Percentiles rank a stretch among this genome's conserved stretches.
These are phyloP conservation scores for Tenthredo scrophulariae DNA, from an alignment of 2,888 invertebrate genomes.

Conservation along the genomic window DNA sequence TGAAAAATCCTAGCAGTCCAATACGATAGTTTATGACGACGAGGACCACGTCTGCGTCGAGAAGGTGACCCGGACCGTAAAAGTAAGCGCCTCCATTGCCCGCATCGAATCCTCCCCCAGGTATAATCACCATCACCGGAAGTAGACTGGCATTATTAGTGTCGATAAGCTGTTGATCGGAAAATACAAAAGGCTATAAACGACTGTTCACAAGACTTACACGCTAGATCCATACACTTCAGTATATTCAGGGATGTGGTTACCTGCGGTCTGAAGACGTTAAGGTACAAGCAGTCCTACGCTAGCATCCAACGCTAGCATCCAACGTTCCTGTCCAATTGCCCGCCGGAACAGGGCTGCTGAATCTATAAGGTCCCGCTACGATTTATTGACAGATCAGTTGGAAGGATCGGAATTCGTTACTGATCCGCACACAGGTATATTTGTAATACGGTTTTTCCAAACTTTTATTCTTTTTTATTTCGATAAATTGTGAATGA, in stretches of 20 bases:
- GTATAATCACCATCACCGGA: constrained; percentile 71
- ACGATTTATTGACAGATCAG: too few relatives aligned
- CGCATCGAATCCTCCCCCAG: constrained; percentile 69
- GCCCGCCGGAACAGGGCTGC: constrained; percentile 5
- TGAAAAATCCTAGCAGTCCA: constrained; percentile 59
- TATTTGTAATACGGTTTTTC: too few relatives aligned
- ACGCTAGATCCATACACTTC: too few relatives aligned
- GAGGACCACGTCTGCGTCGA: constrained; percentile 70
- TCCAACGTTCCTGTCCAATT: constrained; percentile 60
- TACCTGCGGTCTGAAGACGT: constrained; percentile 61
- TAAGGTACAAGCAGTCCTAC: constrained; percentile 64
- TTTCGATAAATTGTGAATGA: too few relatives aligned
- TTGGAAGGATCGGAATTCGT: too few relatives aligned
- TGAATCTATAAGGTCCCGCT: constrained; percentile 52
- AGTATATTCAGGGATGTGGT: not conserved
- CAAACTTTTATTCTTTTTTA: too few relatives aligned
- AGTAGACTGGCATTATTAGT: not conserved
- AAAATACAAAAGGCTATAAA: not conserved
- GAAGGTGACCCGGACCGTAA: constrained; percentile 70
- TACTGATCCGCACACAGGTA: too few relatives aligned
- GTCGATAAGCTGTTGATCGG: not conserved
- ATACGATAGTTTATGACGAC: constrained; percentile 72
- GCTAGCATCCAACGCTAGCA: constrained; percentile 59
- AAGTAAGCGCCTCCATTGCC: constrained; percentile 64
- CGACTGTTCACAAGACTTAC: not conserved